Evolutionary conservation across 64 coral and sea anemone genomes (phyloP), one percentile per base, ranked within the genome.

Genomic region (Hydrozoanthus tunicans): DNA sequence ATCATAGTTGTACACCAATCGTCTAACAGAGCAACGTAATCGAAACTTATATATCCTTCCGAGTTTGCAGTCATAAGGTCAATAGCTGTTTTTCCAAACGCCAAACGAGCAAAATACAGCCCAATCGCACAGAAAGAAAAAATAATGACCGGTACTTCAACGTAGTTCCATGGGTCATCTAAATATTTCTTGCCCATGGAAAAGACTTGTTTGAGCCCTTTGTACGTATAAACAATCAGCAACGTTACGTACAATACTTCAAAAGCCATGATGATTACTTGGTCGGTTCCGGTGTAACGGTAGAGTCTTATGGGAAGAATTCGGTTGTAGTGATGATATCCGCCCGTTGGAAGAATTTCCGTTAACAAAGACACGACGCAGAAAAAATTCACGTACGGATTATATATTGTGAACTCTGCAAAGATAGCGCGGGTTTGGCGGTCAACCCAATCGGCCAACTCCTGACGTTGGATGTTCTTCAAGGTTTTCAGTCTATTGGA

Each of bases 391-490:
- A 89, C 81, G 43, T 90, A 83, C 1, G 95, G 81, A 67, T 98
- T 98, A 80, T 98, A 98, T 15, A 98, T 58, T n/a, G 95, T 86
- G 59, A 98, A 94, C 54, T 98, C 95, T 3, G 79, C 9, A 27
- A 98, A 98, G 58, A 98, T 32, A 10, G 90, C 95, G 0, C 95
- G 82, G 43, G 93, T 98, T 6, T 91, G 61, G 4, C 93, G 77
- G 56, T 98, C 93, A 0, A 98, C 77, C 95, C 95, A 98, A 11
- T 74, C 63, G 6, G 60, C 17, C 9, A 78, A 26, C 58, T 97
- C 89, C 53, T 94, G 90, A 25, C 71, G 59, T 77, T 91, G 92
- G 12, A 89, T 88, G n/a, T 59, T 71, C 53, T 83, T 82, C 4
- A 94, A 32, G 8, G 90, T 27, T 26, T 20, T 58, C 13, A 91